These are phyloP conservation scores for Eristalinus sepulchralis DNA, from an alignment of 2,888 invertebrate species.

Conservation along the genomic window DNA sequence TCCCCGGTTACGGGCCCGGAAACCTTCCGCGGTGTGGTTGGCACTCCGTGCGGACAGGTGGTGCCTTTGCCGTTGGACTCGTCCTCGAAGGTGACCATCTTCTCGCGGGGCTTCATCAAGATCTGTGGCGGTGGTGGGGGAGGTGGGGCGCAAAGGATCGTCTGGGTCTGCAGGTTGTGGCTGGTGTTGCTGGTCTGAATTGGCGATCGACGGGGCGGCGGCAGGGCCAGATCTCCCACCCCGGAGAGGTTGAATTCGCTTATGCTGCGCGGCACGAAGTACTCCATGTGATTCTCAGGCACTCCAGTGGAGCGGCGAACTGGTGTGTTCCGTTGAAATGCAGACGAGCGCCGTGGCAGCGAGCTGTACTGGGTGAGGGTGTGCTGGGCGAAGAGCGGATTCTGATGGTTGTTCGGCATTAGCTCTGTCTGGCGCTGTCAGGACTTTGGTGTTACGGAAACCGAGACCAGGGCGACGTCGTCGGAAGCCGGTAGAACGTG, in stretches of 20 bases:
- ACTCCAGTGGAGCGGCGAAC: constrained; percentile 84
- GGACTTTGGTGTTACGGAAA: constrained; percentile 83
- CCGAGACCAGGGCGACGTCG: constrained; percentile 82
- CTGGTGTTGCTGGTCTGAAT: constrained; percentile 76
- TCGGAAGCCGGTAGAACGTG: constrained; percentile 82
- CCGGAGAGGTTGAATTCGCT: constrained; percentile 91
- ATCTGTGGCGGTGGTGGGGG: constrained; percentile 78
- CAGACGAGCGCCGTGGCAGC: constrained; percentile 81
- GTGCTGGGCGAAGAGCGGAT: constrained; percentile 81
- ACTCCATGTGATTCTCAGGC: constrained; percentile 87
- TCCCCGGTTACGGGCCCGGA: constrained; percentile 83
- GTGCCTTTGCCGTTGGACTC: constrained; percentile 81
- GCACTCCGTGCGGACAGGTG: constrained; percentile 81
- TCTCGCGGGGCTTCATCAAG: constrained; percentile 85
- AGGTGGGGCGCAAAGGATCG: constrained; percentile 76
- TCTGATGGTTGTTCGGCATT: constrained; percentile 79
- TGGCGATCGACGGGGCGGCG: constrained; percentile 81
- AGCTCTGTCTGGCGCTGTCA: constrained; percentile 82
- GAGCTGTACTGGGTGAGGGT: constrained; percentile 83
- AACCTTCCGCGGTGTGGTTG: constrained; percentile 79
- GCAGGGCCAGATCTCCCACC: constrained; percentile 83
- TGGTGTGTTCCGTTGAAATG: constrained; percentile 86
- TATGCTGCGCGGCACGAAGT: constrained; percentile 91
- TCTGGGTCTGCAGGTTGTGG: constrained; percentile 77
- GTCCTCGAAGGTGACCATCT: constrained; percentile 91